Base-by-base conservation (phyloP, 2,888 invertebrate species). In the Philaethria dido region DNA sequence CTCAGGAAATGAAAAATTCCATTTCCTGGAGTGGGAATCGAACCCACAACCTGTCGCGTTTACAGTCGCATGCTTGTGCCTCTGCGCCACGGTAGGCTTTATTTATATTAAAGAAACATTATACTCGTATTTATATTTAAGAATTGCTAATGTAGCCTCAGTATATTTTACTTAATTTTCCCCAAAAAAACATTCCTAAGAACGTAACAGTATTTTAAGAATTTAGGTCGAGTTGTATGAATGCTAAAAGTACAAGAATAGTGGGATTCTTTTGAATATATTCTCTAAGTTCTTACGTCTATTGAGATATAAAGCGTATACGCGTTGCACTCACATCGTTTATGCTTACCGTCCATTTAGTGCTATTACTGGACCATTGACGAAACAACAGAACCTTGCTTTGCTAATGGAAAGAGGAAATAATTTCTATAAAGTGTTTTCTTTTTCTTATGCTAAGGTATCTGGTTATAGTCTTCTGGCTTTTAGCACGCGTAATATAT, bases 381-480 rank as follows among this genome's bases (percentile, higher is more conserved):
- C 70, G 70, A 70, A 70, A 70, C 48, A 68, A 42, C 68, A 44
- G 47, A 64, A n/a, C 36, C 55, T 36, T 63, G 68, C 68, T 66
- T 61, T 61, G 50, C 68, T 70, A 70, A 70, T 70, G 70, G 70
- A 70, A 63, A 64, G 57, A 64, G 67, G 67, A 67, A 69, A 69
- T 69, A 67, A 69, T 64, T 55, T 64, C 47, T 66, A 66, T 63
- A 47, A 42, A 60, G 60, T 63, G 42, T 42, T 54, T 63, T 60
- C 29, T 63, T 66, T 45, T 52, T 64, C 63, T 60, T 33, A 42
- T 60, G 44, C 54, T 20, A 50, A 62, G 57, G 39, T 50, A 62
- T 60, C 61, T 50, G 60, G 50, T 65, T 45, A 62, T 59, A 18
- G 36, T 55, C 52, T 63, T 63, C 57, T 16, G 45, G 63, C 66